Base-by-base conservation (phyloP, 2,113 vertebrate genomes). In the Neolamprologus variostigma region DNA sequence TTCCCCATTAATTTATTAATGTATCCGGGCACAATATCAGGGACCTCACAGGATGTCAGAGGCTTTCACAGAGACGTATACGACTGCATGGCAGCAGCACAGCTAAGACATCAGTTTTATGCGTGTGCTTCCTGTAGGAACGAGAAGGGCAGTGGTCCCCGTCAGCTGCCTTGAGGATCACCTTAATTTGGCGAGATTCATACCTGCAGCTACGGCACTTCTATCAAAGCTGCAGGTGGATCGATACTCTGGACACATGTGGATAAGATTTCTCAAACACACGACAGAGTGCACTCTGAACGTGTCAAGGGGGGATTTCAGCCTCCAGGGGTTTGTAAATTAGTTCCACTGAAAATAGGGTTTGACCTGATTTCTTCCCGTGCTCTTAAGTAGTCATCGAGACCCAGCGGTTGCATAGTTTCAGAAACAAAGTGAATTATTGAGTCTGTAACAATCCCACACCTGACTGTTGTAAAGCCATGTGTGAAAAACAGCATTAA, bases 181-280 rank as follows among this genome's bases (percentile, higher is more conserved):
- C 45, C 26, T 28, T 31, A 1, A 51, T 31, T 31, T 78, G 47
- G 26, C 9, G 14, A 28, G 40, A 47, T 45, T 45, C 13, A 45
- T 28, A 47, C 68, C 23, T 78, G 68, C 0, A 16, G 21, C 68
- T 45, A 7, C 3, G 0, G 10, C 21, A 0, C 40, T 23, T 11
- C 16, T 17, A n/a, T 78, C 14, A 51, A 31, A 78, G 73, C 73
- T 50, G 23, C 73, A 33, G 4, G 17, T 31, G 45, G 28, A 78
- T 31, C 1, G 9, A 76, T 76, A 50, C 14, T 76, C 9, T 12
- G 71, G 71, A n/a, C 71, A 50, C 71, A 76, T 12, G 71, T 19
- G 14, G 42, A 4, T 78, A 19, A 2, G 42, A 50, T 50, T 78
- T 50, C 16, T 78, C 45, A 78, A 78, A 51, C 73, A 13, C 14